Base-by-base conservation (phyloP, 2,888 invertebrate species). In the Mycogona germanica region DNA sequence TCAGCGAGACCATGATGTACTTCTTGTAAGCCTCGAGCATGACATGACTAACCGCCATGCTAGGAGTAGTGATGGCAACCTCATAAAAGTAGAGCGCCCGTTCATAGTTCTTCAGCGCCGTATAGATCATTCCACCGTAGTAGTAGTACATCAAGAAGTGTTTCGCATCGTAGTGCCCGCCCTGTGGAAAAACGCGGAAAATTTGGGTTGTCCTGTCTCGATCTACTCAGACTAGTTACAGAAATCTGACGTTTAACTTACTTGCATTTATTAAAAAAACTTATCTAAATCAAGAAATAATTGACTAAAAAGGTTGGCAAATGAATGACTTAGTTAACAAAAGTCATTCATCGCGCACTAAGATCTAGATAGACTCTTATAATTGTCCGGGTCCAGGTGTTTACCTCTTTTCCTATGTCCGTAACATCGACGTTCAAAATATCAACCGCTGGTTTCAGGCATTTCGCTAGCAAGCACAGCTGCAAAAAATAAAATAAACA, bases 1-100 rank as follows among this genome's bases (percentile, higher is more conserved):
- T 86, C 55, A 95, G 76, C 37, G 92, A 89, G 35, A 96, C 84
- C 60, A 97, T 75, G 64, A 95, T 84, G 66, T 87, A 95, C 70
- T 97, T 97, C 72, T 96, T 96, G 70, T 95, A 96, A 14, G 95
- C 84, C 73, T 96, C 96, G 57, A 97, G 74, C 92, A 96, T 95
- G 57, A 97, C 91, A 68, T 93, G 91, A 57, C 95, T 95, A 56
- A 96, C 87, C 35, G 88, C 87, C 74, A 84, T 79, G 29, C 91
- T 87, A 2, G 95, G 95, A n/a, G 92, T 92, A 26, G 92, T 92
- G 55, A 93, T 82, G 55, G 87, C 92, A 19, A 93, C 89, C 79
- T 96, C 95, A 71, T 89, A 92, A 72, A 91, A 95, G 71, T 92
- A 95, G 57, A 93, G 73, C 7, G 95, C 92, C 66, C 91, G 77